These are phyloP conservation scores for Tanypteryx hageni DNA, from an alignment of 2,888 invertebrate species.

Conservation along the genomic window DNA sequence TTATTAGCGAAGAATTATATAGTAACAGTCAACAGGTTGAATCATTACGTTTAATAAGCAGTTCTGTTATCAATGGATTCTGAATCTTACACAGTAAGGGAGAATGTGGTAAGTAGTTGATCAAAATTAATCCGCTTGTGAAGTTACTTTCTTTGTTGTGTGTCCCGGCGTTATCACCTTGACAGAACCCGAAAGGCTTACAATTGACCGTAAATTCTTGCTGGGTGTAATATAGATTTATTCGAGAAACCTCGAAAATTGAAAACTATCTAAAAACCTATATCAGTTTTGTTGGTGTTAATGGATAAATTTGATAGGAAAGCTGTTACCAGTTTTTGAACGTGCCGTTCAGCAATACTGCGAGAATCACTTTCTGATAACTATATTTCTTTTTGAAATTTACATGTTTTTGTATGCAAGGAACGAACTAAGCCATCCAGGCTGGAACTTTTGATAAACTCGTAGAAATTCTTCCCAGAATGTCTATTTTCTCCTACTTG, in stretches of 20 bases:
- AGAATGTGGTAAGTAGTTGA: constrained; percentile 40
- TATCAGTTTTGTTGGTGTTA: too few relatives aligned
- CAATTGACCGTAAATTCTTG: too few relatives aligned
- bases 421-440: not conserved
- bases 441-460: not conserved
- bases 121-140: not conserved
- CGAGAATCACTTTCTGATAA: not conserved
- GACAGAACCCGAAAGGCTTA: not conserved
- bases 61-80: constrained; percentile 45
- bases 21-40: constrained; percentile 59
- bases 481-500: not conserved
- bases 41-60: not conserved
- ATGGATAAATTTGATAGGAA: too few relatives aligned
- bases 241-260: too few relatives aligned
- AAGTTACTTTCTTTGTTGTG: not conserved
- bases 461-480: not conserved
- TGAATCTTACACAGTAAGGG: constrained; percentile 38
- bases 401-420: not conserved
- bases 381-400: not conserved
- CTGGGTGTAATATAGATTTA: too few relatives aligned
- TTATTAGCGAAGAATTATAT: not conserved
- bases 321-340: not conserved
- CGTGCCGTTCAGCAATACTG: not conserved
- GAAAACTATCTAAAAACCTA: too few relatives aligned
- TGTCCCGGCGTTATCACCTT: not conserved